Evolutionary conservation across 2,888 invertebrate genomes (phyloP).

Genomic region (Cistogaster globosa): DNA sequence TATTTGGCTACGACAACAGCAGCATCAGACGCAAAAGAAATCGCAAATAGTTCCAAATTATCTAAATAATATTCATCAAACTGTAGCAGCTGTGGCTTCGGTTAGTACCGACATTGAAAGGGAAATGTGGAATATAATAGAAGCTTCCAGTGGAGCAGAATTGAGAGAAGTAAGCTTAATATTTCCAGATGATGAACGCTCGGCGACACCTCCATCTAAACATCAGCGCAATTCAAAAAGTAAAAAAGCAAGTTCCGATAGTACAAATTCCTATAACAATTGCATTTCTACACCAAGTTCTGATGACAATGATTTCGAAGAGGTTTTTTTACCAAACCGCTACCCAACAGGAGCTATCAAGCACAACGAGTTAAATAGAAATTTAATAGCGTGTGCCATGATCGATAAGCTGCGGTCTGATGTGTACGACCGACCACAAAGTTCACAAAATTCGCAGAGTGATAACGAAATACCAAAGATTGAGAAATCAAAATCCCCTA

Average conservation of each 20-base stretch:
- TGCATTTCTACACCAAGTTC: conserved; percentile 79
- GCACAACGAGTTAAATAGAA: conserved; percentile 74
- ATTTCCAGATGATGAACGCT: conserved; percentile 74
- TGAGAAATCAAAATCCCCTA: conserved; percentile 68
- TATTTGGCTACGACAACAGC: conserved; percentile 85
- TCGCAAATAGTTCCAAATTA: conserved; percentile 76
- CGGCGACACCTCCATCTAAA: conserved; percentile 71
- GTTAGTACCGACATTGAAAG: conserved; percentile 81
- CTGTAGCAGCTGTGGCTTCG: conserved; percentile 82
- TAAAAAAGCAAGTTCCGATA: conserved; percentile 74
- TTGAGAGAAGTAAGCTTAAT: conserved; percentile 77
- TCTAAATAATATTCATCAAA: conserved; percentile 81
- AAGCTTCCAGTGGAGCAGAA: conserved; percentile 83
- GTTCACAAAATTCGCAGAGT: conserved; percentile 72
- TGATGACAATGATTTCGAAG: conserved; percentile 78
- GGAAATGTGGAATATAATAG: conserved; percentile 84
- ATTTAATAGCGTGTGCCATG: conserved; percentile 76
- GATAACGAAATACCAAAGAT: conserved; percentile 74
- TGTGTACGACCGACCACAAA: conserved; percentile 75
- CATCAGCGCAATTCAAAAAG: conserved; percentile 40
- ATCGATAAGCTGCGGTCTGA: conserved; percentile 79
- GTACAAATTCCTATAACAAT: conserved; percentile 79
- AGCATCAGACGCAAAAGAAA: conserved; percentile 78
- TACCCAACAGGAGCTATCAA: conserved; percentile 69
- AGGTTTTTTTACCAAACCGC: conserved; percentile 78